Evolutionary conservation across 1,140 invertebrate genomes (phyloP), one percentile per base, ranked within the genome.

Genomic region (Drosophila pruinosa): DNA sequence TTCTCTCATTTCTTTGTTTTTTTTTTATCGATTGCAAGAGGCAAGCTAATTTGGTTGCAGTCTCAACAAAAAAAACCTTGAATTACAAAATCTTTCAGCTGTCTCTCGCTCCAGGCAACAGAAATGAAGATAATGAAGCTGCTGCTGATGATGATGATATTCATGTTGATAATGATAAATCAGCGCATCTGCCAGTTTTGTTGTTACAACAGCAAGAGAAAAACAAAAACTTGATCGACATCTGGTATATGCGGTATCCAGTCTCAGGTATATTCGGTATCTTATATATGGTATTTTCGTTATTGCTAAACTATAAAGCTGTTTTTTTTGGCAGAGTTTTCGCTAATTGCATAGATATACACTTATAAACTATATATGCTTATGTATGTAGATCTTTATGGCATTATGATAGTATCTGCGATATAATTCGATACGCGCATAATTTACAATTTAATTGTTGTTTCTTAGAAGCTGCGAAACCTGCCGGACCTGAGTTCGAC

Each of bases 41-140:
- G 38, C 38, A 50, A 34, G 54, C 43, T 62, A 58, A 62, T 75
- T 70, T 80, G 77, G 43, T 80, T 65, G 62, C 54, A 79, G 79
- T 52, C 63, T 26, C 52, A 79, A 43, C 36, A 52, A 72, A 80
- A 70, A 85, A 85, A 85, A 86, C 81, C 81, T 86, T 86, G 81
- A 88, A 88, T 86, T 86, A 76, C 77, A 85, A 86, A 86, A 88
- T 86, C 77, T 77, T 77, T 43, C 43, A 56, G 24, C 31, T 57
- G 31, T 59, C 43, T 58, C 43, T 43, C 21, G 78, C 79, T 79
- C 76, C 80, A 80, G 81, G 80, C 76, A 43, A 38, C 43, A 53
- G 43, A 19, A 24, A 38, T 22, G 10, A 48, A 12, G 24, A 47
- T 47, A 8, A 45, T 47, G 17, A 22, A 36, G 19, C 28, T 31